A percentile compares a stretch with the other conserved stretches of the same genome.
Evolutionary conservation across 2,113 vertebrate species (phyloP).

Genomic region (Larimichthys crocea): DNA sequence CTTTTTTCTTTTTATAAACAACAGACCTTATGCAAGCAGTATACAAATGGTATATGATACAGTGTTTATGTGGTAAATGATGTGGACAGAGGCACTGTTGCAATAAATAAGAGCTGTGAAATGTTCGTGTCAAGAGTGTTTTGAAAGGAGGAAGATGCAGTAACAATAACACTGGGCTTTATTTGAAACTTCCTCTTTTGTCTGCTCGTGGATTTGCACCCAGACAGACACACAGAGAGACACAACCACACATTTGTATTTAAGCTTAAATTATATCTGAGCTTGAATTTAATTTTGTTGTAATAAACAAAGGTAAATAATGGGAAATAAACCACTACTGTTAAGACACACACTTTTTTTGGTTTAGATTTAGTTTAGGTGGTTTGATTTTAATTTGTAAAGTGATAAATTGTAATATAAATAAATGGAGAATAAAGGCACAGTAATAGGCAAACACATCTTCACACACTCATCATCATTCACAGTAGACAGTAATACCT

Average conservation of each 20-base stretch:
- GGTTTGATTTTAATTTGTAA: neutral
- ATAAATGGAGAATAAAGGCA: neutral
- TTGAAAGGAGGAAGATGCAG: constrained; percentile 3
- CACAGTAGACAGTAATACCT: neutral
- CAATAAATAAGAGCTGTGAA: neutral
- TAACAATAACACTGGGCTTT: neutral
- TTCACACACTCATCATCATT: neutral
- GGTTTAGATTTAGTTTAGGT: neutral
- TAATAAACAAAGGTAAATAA: neutral
- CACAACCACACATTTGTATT: neutral
- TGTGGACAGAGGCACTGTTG: neutral
- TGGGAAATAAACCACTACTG: neutral
- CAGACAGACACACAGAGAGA: neutral
- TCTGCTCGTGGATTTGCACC: neutral
- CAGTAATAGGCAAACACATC: neutral
- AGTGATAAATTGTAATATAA: neutral
- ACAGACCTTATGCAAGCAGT: neutral
- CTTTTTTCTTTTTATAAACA: neutral
- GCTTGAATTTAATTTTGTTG: too few species aligned
- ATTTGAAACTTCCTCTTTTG: constrained; percentile 50
- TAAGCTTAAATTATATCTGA: too few species aligned
- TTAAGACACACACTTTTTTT: neutral
- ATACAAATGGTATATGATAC: neutral
- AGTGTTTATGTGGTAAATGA: neutral
- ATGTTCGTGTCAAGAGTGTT: neutral